Base-by-base conservation (phyloP, 2,888 invertebrate species). In the Limnephilus rhombicus region DNA sequence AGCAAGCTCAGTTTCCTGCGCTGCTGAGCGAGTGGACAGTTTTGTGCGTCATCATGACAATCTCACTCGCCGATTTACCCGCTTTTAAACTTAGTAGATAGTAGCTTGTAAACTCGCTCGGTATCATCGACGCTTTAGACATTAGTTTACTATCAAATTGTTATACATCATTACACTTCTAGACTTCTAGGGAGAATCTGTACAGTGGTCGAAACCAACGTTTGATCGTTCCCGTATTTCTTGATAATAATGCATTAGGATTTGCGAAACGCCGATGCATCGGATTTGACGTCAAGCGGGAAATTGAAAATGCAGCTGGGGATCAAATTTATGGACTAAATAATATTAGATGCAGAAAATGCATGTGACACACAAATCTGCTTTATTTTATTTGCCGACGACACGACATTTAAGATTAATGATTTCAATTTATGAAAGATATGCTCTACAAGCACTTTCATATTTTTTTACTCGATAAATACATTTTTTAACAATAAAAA, bases 211-310 rank as follows among this genome's bases (percentile, higher is more conserved):
- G 24, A 68, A n/a, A 68, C 24, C 2, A n/a, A 24, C 24, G 9
- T 24, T 24, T 68, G 68, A 68, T 68, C 68, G 68, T 68, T 68
- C 68, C 68, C 68, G 9, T 68, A 68, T 68, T 68, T 68, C 68
- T 68, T 68, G 68, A n/a, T 68, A 68, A 68, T 68, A 68, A 68
- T 68, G 68, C 68, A 68, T 68, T 68, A 68, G 68, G 68, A 68
- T 68, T 68, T 68, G 9, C 68, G 68, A 68, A 24, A n/a, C 68
- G 68, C n/a, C 9, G 24, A 68, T 68, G 68, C 68, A 68, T 9
- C n/a, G 24, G 24, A 68, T 68, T 68, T 68, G 68, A 68, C 24
- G 68, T 68, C 68, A 68, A 9, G 68, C 68, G 24, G 68, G 24
- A 68, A 68, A 68, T 68, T 68, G 68, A 68, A 68, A 68, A 68